phyloP scores from a whole-genome alignment of 2,797 vertebrate genomes.

The Notoglanidium macrostoma region DNA sequence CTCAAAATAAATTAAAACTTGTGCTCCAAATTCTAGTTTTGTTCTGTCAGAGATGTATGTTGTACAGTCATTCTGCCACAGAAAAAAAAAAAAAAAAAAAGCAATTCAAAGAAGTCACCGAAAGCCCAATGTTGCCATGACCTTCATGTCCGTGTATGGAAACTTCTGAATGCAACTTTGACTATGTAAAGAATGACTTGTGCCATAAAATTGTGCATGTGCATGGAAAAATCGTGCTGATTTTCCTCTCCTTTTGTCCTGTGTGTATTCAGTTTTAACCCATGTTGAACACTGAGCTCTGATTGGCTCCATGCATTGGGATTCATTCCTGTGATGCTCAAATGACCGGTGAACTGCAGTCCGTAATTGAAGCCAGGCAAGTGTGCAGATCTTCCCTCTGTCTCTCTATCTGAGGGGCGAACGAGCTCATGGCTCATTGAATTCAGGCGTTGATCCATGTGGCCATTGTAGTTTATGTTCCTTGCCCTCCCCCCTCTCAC shows the following conservation, averaged over 20 bases:
- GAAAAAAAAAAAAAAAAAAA: no score
- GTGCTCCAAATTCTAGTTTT: no score
- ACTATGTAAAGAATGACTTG: neutral
- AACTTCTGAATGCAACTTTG: neutral
- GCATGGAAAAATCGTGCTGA: neutral
- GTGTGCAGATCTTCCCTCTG: slow-evolving; percentile 25
- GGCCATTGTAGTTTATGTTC: slow-evolving; percentile 46
- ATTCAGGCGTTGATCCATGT: slow-evolving; percentile 47
- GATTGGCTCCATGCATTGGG: slow-evolving; percentile 1
- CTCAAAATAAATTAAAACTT: no score
- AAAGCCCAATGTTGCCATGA: no score
- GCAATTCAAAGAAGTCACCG: no score
- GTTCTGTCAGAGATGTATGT: no score
- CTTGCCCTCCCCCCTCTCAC: neutral
- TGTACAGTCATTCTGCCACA: no score
- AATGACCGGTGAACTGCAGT: slow-evolving; percentile 17
- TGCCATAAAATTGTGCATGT: neutral
- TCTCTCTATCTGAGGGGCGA: slow-evolving; percentile 26
- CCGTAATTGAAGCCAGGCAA: slow-evolving; percentile 38
- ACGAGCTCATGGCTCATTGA: slow-evolving; percentile 49
- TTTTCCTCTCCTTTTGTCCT: neutral
- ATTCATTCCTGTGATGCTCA: slow-evolving; percentile 19
- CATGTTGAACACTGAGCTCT: neutral
- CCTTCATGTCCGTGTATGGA: no score
- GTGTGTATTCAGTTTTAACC: neutral